Base-by-base conservation (phyloP, 2,113 vertebrate species). In the Rhadina sibilatrix region DNA sequence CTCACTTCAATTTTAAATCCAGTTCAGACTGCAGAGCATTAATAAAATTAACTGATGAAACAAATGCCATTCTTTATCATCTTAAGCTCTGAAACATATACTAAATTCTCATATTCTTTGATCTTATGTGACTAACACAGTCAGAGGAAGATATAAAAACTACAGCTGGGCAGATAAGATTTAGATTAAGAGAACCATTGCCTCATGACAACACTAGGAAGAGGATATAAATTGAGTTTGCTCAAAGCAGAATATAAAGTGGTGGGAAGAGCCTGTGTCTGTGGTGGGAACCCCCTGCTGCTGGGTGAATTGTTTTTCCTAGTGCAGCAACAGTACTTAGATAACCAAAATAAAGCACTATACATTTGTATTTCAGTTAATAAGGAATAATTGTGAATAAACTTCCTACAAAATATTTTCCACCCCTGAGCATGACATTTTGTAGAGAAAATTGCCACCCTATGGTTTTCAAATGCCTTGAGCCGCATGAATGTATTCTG, bases 131-230 rank as follows among this genome's bases (percentile, higher is more conserved):
- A 94, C 68, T 94, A 77, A 64, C 4, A 28, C 59, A 87, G 72
- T 93, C 90, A 93, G 83, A 94, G 74, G 82, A 77, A 97, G 92
- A 90, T 49, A 74, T n/a, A 81, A 87, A 97, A 92, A 85, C 61
- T 96, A 85, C 69, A 95, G 30, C 89, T 72, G 52, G 23, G 59
- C 72, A 97, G 93, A 94, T 90, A 96, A 97, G 93, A 80, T 80
- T 83, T 72, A 93, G 80, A 94, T 93, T 89, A 95, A 96, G 91
- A 97, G 75, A 97, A 74, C 44, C 56, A 78, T 92, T 97, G 94
- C 89, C 77, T 97, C 92, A 88, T 93, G 96, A 72, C 82, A 95
- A 49, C 70, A 79, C 86, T 75, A 92, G 79, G 40, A 91, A 81
- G 52, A 88, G 49, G 64, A 84, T 92, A 25, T 50, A 94, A 91